Conservation (phyloP, 2,113 vertebrate species). For the Rhineura floridana region DNA sequence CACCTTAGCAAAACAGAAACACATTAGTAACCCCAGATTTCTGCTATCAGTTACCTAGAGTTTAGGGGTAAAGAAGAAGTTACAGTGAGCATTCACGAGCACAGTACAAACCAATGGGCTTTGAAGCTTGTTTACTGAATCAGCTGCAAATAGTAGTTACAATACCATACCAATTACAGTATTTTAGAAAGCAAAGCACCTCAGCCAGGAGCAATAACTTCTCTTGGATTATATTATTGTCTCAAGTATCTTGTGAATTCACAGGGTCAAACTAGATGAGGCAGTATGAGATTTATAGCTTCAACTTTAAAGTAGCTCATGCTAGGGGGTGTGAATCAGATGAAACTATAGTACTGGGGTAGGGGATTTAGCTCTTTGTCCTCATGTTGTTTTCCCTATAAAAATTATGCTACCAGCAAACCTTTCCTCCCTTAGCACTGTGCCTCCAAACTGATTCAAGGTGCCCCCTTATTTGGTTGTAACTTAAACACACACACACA, state of each 20-base stretch:
- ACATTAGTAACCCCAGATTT: background rate
- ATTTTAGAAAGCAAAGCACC: background rate
- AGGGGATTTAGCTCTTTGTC: background rate
- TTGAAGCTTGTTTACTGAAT: background rate
- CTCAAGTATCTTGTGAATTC: background rate
- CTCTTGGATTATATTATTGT: background rate
- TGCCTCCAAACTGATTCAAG: background rate
- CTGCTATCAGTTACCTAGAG: background rate
- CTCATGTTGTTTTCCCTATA: background rate
- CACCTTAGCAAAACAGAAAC: background rate
- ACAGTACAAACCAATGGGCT: background rate
- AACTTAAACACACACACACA: background rate
- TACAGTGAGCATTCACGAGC: background rate
- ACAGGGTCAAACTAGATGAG: background rate
- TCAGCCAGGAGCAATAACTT: background rate
- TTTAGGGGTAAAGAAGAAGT: background rate
- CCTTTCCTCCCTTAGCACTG: background rate
- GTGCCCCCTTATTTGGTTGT: background rate
- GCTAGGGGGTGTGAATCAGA: background rate
- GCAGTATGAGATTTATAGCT: background rate
- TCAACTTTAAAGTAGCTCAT: background rate
- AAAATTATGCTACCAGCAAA: background rate
- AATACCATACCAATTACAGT: background rate
- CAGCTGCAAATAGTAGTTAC: background rate
- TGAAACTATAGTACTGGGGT: too few species aligned